These are phyloP conservation scores for Recurvirostra avosetta DNA, from an alignment of 2,113 vertebrate species.

Conservation along the genomic window DNA sequence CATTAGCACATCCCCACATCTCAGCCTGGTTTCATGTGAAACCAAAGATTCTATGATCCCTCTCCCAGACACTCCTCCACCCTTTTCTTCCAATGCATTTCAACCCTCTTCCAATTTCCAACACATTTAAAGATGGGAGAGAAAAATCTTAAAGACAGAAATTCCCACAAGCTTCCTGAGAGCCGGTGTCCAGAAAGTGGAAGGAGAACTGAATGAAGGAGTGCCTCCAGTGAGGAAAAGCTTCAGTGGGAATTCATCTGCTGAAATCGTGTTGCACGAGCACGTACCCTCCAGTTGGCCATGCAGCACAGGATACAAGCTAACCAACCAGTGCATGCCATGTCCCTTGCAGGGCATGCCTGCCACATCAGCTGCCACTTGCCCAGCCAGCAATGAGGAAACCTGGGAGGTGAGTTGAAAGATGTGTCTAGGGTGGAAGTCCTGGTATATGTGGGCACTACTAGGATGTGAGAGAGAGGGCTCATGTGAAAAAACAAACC, in stretches of 20 bases:
- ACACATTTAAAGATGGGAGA: background rate
- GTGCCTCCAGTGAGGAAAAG: background rate
- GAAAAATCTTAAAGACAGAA: background rate
- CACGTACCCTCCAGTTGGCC: background rate
- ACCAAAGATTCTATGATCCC: background rate
- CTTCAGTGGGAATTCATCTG: background rate
- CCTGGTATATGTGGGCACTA: rapidly evolving
- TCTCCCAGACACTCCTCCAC: background rate
- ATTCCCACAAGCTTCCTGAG: background rate
- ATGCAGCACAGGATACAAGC: background rate
- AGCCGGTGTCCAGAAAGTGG: background rate
- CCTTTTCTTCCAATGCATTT: background rate
- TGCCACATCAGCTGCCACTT: background rate
- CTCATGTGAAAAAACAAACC: background rate
- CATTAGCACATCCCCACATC: background rate
- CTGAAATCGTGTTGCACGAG: rapidly evolving
- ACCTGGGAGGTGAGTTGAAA: background rate
- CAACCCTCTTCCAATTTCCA: background rate
- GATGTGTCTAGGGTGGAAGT: background rate
- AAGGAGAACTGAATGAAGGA: background rate
- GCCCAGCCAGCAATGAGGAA: background rate
- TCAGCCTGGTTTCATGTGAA: background rate
- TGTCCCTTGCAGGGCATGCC: background rate
- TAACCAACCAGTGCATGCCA: background rate
- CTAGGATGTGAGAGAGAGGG: background rate